Conservation (phyloP, 2,797 vertebrate genomes). For the Bryconaethiops microstoma region DNA sequence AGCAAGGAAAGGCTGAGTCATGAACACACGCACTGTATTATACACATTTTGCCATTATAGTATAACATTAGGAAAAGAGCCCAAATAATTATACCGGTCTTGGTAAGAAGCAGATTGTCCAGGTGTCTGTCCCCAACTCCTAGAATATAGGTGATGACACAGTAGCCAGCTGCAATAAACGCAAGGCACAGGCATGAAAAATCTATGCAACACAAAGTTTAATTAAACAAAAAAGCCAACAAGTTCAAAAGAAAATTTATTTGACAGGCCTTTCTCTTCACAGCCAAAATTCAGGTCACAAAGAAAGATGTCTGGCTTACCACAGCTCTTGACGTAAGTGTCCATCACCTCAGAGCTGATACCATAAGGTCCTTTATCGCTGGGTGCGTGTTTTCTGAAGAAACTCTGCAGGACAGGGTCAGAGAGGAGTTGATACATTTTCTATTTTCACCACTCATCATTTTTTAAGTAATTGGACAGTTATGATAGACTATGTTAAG, state of each 20-base stretch:
- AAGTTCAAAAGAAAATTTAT: neutral
- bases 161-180: conserved; percentile 89
- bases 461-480: too few relatives aligned
- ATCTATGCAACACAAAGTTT: neutral
- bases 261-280: neutral
- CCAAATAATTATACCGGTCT: conserved; percentile 82
- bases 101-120: conserved; percentile 96
- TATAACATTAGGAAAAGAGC: neutral
- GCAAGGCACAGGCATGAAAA: neutral
- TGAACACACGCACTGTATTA: neutral
- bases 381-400: conserved; percentile 93
- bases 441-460: too few relatives aligned
- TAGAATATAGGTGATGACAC: conserved; percentile 97
- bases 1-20: neutral
- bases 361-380: conserved; percentile 94
- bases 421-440: neutral
- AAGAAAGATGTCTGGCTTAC: conserved; percentile 74
- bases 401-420: conserved; percentile 83
- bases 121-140: conserved; percentile 96
- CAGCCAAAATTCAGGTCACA: neutral
- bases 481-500: too few relatives aligned
- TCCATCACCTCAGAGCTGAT: conserved; percentile 99
- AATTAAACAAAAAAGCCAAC: neutral
- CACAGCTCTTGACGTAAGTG: conserved; percentile 97
- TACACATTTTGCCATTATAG: neutral